Evolutionary conservation across 2,797 vertebrate species (phyloP).

Genomic region (Cheirogaleus major): DNA sequence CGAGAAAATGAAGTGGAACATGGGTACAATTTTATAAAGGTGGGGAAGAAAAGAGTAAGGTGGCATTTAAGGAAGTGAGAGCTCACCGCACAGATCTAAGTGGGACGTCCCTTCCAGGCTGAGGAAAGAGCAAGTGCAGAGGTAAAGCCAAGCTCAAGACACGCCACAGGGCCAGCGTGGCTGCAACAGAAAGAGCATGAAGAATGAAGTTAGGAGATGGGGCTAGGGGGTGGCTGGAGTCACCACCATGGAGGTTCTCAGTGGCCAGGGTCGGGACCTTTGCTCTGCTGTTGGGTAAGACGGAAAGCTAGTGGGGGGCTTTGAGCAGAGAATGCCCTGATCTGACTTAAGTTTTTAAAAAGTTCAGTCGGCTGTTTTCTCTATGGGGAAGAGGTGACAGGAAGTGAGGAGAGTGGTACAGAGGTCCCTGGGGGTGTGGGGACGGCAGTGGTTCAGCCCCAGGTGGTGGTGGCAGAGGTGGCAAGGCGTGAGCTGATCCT

Average conservation of each 20-base stretch:
- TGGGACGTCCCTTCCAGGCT: not conserved
- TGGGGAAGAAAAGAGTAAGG: not conserved
- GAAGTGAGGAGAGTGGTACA: not conserved
- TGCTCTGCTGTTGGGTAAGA: not conserved
- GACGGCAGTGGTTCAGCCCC: not conserved
- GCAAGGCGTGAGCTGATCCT: not conserved
- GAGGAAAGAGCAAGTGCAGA: not conserved
- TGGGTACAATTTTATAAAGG: not conserved
- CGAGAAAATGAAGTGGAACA: not conserved
- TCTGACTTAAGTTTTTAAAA: not conserved
- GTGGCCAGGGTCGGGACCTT: not conserved
- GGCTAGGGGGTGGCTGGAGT: not conserved
- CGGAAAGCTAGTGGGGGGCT: not conserved
- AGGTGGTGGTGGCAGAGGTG: not conserved
- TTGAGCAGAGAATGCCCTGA: not conserved
- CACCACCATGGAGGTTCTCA: not conserved
- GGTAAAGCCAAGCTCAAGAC: not conserved
- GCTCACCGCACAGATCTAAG: too few species aligned
- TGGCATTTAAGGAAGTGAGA: not conserved
- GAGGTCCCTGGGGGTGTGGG: not conserved
- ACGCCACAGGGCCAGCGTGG: rapidly evolving
- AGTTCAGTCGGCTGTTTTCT: not conserved
- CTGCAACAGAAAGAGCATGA: not conserved
- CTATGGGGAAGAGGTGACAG: not conserved
- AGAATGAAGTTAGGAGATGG: not conserved